Conservation (phyloP, 2,797 vertebrate genomes). For the Melanotaenia pygmaea region DNA sequence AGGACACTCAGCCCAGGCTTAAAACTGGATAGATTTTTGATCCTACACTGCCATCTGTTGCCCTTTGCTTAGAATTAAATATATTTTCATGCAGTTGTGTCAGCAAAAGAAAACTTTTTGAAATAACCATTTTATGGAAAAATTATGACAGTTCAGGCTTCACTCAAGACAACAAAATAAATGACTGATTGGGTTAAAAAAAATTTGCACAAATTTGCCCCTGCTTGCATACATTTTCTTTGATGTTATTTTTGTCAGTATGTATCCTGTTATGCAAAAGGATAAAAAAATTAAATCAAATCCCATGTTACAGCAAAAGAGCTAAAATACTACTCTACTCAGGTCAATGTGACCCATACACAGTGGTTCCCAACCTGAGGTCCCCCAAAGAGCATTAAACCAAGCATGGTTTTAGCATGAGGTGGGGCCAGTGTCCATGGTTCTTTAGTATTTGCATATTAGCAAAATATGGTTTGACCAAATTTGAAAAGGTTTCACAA, state of each 20-base stretch:
- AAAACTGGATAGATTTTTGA: constrained; percentile 22
- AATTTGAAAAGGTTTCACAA: no score
- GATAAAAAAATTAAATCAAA: background rate
- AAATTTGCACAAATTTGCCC: background rate
- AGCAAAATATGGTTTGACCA: no score
- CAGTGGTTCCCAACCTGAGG: no score
- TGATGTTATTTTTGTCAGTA: background rate
- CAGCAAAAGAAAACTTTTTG: background rate
- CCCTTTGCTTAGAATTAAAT: background rate
- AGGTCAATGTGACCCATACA: constrained; percentile 1
- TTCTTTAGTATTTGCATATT: no score
- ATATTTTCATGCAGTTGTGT: background rate
- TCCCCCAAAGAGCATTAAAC: no score
- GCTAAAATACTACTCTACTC: background rate
- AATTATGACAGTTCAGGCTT: background rate
- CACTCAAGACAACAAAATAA: background rate
- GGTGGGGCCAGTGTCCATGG: no score
- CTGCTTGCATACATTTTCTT: background rate
- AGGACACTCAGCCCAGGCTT: background rate
- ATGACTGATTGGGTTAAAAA: background rate
- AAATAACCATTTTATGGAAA: background rate
- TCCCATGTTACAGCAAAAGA: background rate
- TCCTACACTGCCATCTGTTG: constrained; percentile 75
- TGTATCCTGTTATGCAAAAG: background rate
- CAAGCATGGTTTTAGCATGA: no score